Conservation (phyloP, 2,888 invertebrate genomes). For the Caenorhabditis doughertyi region DNA sequence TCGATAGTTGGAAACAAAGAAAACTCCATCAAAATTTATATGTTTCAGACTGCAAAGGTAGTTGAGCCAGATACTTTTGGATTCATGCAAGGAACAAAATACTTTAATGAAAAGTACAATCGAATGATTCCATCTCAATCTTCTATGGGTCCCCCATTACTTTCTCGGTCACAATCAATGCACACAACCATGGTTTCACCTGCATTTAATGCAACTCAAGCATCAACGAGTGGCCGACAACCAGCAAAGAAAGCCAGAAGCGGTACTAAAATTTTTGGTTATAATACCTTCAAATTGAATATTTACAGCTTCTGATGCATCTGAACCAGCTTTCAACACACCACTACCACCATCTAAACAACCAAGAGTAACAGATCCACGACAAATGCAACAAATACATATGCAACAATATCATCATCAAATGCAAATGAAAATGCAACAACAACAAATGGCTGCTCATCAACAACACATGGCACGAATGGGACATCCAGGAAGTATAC, state of each 20-base stretch:
- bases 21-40: no score
- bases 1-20: no score
- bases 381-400: slow-evolving; percentile 37
- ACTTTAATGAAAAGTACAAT: slow-evolving; percentile 32
- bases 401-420: slow-evolving; percentile 27
- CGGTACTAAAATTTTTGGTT: no score
- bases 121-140: slow-evolving; percentile 22
- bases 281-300: neutral
- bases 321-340: slow-evolving; percentile 39
- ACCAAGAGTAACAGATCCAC: slow-evolving; percentile 5
- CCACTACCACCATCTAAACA: slow-evolving; percentile 30
- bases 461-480: slow-evolving; percentile 32
- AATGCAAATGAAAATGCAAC: slow-evolving; percentile 46
- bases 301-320: slow-evolving; percentile 50
- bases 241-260: slow-evolving; percentile 56
- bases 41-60: slow-evolving; percentile 23
- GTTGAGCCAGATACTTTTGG: slow-evolving; percentile 60
- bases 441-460: slow-evolving; percentile 39
- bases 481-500: neutral
- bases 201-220: slow-evolving; percentile 11
- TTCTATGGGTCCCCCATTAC: slow-evolving; percentile 27
- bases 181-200: slow-evolving; percentile 30
- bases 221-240: slow-evolving; percentile 24
- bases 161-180: slow-evolving; percentile 50
- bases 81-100: slow-evolving; percentile 56